These are phyloP conservation scores for Erpetoichthys calabaricus DNA, from an alignment of 2,797 vertebrate genomes.

Conservation along the genomic window DNA sequence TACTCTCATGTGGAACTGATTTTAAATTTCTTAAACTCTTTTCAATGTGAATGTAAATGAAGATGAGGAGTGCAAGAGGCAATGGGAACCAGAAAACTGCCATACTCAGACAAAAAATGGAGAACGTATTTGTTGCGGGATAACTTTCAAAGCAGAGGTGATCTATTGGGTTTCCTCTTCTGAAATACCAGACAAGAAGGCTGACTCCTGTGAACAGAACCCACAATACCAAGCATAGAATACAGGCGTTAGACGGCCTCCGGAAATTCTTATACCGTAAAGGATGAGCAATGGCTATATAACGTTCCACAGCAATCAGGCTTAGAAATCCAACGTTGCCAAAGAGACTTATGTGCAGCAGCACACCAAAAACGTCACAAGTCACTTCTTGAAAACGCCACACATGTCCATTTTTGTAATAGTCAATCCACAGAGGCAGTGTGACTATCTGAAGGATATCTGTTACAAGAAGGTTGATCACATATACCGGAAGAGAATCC, in stretches of 20 bases:
- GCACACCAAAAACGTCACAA: neutral
- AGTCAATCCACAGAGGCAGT: conserved; percentile 6
- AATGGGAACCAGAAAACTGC: neutral
- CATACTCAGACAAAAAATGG: neutral
- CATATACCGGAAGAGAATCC: neutral
- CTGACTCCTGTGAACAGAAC: neutral
- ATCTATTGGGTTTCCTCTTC: too few relatives aligned
- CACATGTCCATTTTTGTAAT: neutral
- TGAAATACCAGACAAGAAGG: too few relatives aligned
- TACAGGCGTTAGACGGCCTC: too few relatives aligned
- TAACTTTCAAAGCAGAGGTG: neutral
- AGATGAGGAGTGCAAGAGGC: neutral
- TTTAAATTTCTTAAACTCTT: too few relatives aligned
- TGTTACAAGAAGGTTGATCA: neutral
- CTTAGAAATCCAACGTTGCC: neutral
- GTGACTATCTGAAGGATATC: neutral
- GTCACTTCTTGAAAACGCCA: neutral
- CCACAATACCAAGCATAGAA: neutral
- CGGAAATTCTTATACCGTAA: neutral
- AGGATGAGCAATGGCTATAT: conserved; percentile 6
- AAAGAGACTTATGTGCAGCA: neutral
- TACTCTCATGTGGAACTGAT: too few relatives aligned
- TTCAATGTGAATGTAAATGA: neutral
- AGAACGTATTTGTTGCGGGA: neutral
- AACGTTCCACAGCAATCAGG: neutral